Percentiles rank a stretch among this genome's conserved stretches.
These are phyloP conservation scores for Cerastis rubricosa DNA, from an alignment of 2,888 invertebrate genomes.

Conservation along the genomic window DNA sequence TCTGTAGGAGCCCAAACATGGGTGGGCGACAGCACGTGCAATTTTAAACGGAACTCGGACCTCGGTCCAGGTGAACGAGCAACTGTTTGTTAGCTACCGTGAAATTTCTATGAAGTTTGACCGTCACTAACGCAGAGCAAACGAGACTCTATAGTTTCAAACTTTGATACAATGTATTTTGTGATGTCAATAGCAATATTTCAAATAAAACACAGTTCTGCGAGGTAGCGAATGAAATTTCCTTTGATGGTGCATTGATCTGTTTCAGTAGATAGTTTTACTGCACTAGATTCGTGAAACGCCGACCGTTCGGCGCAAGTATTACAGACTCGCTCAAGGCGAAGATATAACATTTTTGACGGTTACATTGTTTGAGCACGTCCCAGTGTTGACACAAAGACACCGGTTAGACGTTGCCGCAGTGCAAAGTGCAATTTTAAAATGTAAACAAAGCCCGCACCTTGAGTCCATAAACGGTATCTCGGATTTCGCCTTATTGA, in stretches of 20 bases:
- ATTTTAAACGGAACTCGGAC: conserved; percentile 85
- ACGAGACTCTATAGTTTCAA: conserved; percentile 58
- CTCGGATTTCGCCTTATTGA: conserved; percentile 87
- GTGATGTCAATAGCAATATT: conserved; percentile 55
- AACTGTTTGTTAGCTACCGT: conserved; percentile 73
- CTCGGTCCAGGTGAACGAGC: conserved; percentile 63
- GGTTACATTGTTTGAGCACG: conserved; percentile 88
- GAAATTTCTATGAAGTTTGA: conserved; percentile 83
- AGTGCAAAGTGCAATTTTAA: conserved; percentile 90
- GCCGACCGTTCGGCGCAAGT: conserved; percentile 62
- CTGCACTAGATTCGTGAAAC: conserved; percentile 53
- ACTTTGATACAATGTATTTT: conserved; percentile 59
- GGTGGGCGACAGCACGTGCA: conserved; percentile 82
- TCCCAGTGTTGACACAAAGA: conserved; percentile 84
- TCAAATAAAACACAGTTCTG: conserved; percentile 48
- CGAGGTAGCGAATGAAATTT: conserved; percentile 46
- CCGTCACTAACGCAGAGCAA: conserved; percentile 67
- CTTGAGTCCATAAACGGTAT: conserved; percentile 87
- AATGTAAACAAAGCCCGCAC: conserved; percentile 89
- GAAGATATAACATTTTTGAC: conserved; percentile 85
- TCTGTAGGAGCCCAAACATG: conserved; percentile 77
- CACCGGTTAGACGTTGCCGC: conserved; percentile 82
- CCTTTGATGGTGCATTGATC: conserved; percentile 58
- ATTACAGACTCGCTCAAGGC: conserved; percentile 72
- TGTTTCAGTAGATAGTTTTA: conserved; percentile 61